A percentile compares a stretch with the other conserved stretches of the same genome.
phyloP scores from a whole-genome alignment of 2,113 vertebrate species.

The Catharus fuscescens region DNA sequence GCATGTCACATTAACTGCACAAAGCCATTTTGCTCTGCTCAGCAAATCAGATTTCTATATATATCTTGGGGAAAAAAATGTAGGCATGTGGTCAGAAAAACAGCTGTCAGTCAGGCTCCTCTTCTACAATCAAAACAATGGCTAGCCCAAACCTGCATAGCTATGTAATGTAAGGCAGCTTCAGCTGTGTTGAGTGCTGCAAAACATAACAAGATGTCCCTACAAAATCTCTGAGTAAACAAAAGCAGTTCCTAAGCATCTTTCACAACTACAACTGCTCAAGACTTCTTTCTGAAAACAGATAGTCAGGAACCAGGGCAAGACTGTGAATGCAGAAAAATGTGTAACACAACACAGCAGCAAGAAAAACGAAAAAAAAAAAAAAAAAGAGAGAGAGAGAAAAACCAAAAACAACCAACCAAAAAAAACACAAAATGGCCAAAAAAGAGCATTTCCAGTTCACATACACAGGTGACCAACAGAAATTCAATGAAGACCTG shows the following conservation, averaged over 20 bases:
- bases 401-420: too few relatives aligned
- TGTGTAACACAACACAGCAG: not conserved
- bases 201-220: not conserved
- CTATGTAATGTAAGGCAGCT: not conserved
- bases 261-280: not conserved
- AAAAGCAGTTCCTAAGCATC: not conserved
- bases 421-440: not conserved
- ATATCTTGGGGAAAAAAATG: conserved; percentile 6
- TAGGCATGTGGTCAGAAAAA: conserved; percentile 32
- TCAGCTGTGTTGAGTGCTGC: not conserved
- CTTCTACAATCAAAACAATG: not conserved
- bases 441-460: not conserved
- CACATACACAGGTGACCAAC: not conserved
- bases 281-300: not conserved
- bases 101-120: conserved; percentile 54
- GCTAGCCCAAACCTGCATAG: not conserved
- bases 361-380: not conserved
- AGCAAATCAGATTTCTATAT: conserved; percentile 32
- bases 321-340: not conserved
- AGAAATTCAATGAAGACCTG: accelerated
- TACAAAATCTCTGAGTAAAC: not conserved
- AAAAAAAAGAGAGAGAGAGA: too few relatives aligned
- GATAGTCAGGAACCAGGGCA: not conserved
- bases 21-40: conserved; percentile 35
- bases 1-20: conserved; percentile 36